Base-by-base conservation (phyloP, 2,888 invertebrate species). In the Subacronicta megacephala region DNA sequence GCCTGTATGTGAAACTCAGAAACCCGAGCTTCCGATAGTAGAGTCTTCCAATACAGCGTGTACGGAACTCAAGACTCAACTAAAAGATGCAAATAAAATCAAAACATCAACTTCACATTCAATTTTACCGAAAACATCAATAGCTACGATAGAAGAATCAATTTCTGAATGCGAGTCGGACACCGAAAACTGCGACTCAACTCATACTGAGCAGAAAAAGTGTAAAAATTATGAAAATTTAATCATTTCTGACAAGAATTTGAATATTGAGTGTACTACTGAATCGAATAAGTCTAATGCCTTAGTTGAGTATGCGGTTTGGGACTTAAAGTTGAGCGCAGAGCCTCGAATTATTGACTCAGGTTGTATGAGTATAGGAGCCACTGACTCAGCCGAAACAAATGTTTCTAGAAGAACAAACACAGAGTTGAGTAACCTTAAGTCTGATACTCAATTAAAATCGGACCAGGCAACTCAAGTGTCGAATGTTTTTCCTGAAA, bases 111-210 rank as follows among this genome's bases (percentile, higher is more conserved):
- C 64, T 0, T 40, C 64, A 0, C 70, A 69, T 38, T 69, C 64
- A 5, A 59, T 56, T 26, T 18, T 44, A n/a, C 54, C 61, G 18
- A 58, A 37, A 54, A 44, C 38, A 9, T 37, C 42, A 18, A 50
- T 56, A 54, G 55, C 49, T 6, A 66, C 65, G 0, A 66, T 66
- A n/a, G 71, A 71, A 37, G 65, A 66, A 3, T 40, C 49, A 3
- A 58, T 44, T n/a, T 46, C 65, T 0, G 65, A 66, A 17, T 41
- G 46, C 26, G 65, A 66, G 7, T 17, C n/a, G 10, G 71, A 66
- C 0, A 26, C 33, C 7, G 60, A 65, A 26, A 5, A 56, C 33
- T 15, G 33, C 29, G 66, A 65, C n/a, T 66, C 66, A 26, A 52
- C 15, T 7, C 26, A 15, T 15, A 0, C 17, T 1, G n/a, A 13